Evolutionary conservation across 2,113 vertebrate genomes (phyloP), one percentile per base, ranked within the genome.

Genomic region (Colistium nudipinnis): DNA sequence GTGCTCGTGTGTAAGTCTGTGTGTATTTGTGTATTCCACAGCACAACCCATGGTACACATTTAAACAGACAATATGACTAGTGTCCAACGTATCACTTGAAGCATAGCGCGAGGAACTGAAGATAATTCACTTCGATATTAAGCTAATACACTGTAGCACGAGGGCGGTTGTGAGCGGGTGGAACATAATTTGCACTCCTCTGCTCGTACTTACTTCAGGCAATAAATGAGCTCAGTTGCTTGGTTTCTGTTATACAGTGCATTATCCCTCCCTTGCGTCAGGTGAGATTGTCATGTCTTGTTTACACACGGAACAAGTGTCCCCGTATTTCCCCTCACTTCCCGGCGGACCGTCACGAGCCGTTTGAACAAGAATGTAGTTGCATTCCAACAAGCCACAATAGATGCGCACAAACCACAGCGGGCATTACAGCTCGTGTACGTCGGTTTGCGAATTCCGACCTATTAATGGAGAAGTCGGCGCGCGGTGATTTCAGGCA

Each of bases 281-380:
- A 77, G 67, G 73, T 83, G 38, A 70, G 43, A 39, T 74, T 84
- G 75, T 78, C 55, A 75, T 60, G 49, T 59, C 56, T 73, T 76
- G 74, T 87, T 85, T 86, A 79, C 74, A 81, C 68, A 67, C 41
- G 55, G 35, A 75, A 86, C 76, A 84, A 71, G 60, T 81, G 76
- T 90, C 80, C 78, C 67, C 39, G 28, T 38, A 78, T 72, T 86
- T 63, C 45, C 54, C 24, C 31, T n/a, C 43, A 39, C 82, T 79
- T 82, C 82, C 76, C 74, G 66, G 17, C 41, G 76, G 82, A 81
- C 64, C 33, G 61, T 62, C 47, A 60, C 27, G 52, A 35, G 60
- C 41, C 66, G 65, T 75, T 65, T 56, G 43, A 83, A 79, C 49
- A 80, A 36, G 44, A 75, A 70, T 20, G 64, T 30, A 55, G 45